Evolutionary conservation across 2,888 invertebrate species (phyloP), one percentile per base, ranked within the genome.

Genomic region (Machimus rusticus): DNA sequence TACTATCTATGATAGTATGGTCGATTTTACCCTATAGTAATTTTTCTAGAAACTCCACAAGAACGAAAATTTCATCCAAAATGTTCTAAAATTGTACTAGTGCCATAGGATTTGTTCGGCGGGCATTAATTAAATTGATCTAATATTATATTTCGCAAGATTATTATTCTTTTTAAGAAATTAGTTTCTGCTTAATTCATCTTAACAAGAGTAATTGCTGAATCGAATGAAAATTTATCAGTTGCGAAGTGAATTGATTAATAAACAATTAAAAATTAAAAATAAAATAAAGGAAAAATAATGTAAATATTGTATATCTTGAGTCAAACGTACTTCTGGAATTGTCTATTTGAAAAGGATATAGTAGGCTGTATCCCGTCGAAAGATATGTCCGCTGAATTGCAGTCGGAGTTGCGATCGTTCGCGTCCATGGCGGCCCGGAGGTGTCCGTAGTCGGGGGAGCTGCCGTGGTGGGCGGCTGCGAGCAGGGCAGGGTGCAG

Each of bases 301-400:
- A 12, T 23, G 6, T 12, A 6, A 12, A 9, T 28, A 23, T 66
- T 28, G 2, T 12, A 19, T 28, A n/a, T n/a, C n/a, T n/a, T n/a
- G 66, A 66, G n/a, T 76, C 55, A 19, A 74, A 88, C 89, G 39
- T 89, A 89, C 89, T 88, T 88, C 79, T 74, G 86, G 46, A 86
- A 79, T 86, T 86, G 87, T 90, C 91, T 92, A 93, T 94, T 95
- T 94, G 94, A 95, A 97, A 98, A 98, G 96, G 98, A 98, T 97
- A 98, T 97, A 95, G 97, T 97, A 95, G 97, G 97, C 94, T 97
- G 97, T 94, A 97, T 95, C 93, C 97, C 97, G 93, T 98, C 98
- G 94, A 97, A 98, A 92, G 96, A 95, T 93, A 97, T 96, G 93
- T 98, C 98, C 89, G 96, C 97, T 91, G 97, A 96, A 94, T 97